A percentile compares a stretch with the other conserved stretches of the same genome.
Evolutionary conservation across 2,888 invertebrate genomes (phyloP).

Genomic region (Monochamus alternatus): DNA sequence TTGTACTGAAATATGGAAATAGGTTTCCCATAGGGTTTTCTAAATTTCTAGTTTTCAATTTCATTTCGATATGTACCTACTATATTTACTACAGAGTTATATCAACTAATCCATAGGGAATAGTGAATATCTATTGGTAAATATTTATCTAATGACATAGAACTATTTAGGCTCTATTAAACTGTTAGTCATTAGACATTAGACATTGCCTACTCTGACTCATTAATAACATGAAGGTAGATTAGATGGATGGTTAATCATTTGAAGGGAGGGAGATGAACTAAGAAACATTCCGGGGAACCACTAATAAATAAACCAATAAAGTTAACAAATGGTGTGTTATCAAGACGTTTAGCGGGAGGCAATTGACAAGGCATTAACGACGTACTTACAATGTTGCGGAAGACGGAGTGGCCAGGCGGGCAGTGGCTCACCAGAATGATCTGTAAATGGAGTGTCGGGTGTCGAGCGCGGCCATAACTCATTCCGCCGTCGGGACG

Average conservation of each 20-base stretch:
- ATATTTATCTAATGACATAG: constrained; percentile 1
- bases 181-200: neutral
- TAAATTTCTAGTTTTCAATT: too few relatives aligned
- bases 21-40: too few relatives aligned
- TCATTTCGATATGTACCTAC: too few relatives aligned
- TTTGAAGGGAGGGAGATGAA: constrained; percentile 29
- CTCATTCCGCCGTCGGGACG: constrained; percentile 69
- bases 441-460: constrained; percentile 76
- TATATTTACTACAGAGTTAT: too few relatives aligned
- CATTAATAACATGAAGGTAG: constrained; percentile 32
- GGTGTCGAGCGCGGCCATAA: constrained; percentile 72
- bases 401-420: constrained; percentile 72
- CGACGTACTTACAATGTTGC: constrained; percentile 64
- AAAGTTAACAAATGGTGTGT: constrained; percentile 67
- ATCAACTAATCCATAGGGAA: too few relatives aligned
- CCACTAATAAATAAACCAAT: constrained; percentile 65
- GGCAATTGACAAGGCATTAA: constrained; percentile 67
- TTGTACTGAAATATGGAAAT: too few relatives aligned
- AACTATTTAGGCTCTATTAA: neutral
- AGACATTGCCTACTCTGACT: constrained; percentile 1
- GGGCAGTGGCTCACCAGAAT: constrained; percentile 73
- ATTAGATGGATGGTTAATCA: constrained; percentile 22
- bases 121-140: neutral
- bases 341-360: constrained; percentile 68
- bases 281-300: constrained; percentile 32